Conservation (phyloP, 2,113 vertebrate species). For the Nerophis ophidion region DNA sequence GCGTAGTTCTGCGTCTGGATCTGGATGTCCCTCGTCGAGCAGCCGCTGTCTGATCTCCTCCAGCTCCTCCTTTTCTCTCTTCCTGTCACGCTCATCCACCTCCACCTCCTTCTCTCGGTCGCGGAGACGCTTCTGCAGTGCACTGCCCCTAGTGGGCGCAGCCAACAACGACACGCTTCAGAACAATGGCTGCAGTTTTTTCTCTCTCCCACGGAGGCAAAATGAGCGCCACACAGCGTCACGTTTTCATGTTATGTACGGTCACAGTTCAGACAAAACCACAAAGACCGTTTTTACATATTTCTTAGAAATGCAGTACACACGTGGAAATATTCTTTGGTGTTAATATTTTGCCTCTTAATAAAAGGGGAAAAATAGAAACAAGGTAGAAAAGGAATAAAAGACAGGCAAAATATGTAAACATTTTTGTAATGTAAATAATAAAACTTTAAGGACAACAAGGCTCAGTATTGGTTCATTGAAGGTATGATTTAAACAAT, state of each 20-base stretch:
- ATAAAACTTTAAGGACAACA: too few species aligned
- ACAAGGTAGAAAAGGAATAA: too few species aligned
- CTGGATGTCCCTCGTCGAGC: constrained; percentile 94
- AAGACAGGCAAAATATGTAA: too few species aligned
- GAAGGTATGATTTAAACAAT: too few species aligned
- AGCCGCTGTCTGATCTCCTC: constrained; percentile 97
- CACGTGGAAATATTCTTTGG: too few species aligned
- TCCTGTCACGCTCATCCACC: constrained; percentile 94
- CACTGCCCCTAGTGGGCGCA: constrained; percentile 85
- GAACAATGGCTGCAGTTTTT: constrained; percentile 44
- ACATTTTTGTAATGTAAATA: too few species aligned
- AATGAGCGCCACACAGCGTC: constrained; percentile 27
- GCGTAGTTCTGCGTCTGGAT: constrained; percentile 96
- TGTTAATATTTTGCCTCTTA: too few species aligned
- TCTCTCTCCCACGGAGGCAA: neutral
- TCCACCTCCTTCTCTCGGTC: constrained; percentile 98
- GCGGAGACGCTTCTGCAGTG: constrained; percentile 94
- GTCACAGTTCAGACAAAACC: too few species aligned
- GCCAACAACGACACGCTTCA: constrained; percentile 28
- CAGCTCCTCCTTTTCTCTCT: constrained; percentile 95
- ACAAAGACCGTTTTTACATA: too few species aligned
- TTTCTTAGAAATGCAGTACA: too few species aligned
- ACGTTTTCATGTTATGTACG: neutral
- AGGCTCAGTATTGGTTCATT: too few species aligned
- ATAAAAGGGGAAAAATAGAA: too few species aligned